Evolutionary conservation across 1,140 invertebrate genomes (phyloP), one percentile per base, ranked within the genome.

Genomic region (Cylas formicarius): DNA sequence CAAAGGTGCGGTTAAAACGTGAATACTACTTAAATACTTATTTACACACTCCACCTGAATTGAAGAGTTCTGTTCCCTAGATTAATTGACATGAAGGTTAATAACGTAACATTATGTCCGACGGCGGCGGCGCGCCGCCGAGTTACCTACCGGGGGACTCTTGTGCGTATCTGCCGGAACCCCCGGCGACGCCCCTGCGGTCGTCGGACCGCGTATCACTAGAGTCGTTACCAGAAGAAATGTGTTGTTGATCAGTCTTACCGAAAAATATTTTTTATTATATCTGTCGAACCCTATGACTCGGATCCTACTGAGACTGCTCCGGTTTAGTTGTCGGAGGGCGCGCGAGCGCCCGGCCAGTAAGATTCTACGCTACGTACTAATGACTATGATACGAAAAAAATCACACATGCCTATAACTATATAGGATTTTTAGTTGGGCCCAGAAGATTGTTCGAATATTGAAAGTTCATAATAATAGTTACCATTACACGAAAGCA

Each of bases 61-160:
- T 55, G 59, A 63, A 63, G 54, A 58, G 55, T 53, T 56, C 62
- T 66, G 64, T 65, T 66, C 64, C 64, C 64, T 66, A 66, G 58
- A 63, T 56, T 66, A 66, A 66, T 66, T 66, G 64, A 66, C 64
- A 63, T 65, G 60, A 63, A 66, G 60, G 60, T 66, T 38, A n/a
- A n/a, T 59, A 66, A 63, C 61, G 60, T 53, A 62, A 63, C 59
- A 61, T 61, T 53, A 58, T 53, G 18, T 2, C 27, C 34, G 50
- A 53, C 48, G n/a, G n/a, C n/a, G 55, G 45, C 38, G 22, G 34
- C 36, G 33, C 31, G 43, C 36, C 24, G 42, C 21, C 50, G 31
- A 41, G 28, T 48, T 29, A 33, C 9, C 10, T 21, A 34, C 41
- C 28, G 41, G 22, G 28, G 36, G 19, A 35, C n/a, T 24, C 32